phyloP scores from a whole-genome alignment of 2,888 invertebrate genomes.

The Tromatobia lineatoria region DNA sequence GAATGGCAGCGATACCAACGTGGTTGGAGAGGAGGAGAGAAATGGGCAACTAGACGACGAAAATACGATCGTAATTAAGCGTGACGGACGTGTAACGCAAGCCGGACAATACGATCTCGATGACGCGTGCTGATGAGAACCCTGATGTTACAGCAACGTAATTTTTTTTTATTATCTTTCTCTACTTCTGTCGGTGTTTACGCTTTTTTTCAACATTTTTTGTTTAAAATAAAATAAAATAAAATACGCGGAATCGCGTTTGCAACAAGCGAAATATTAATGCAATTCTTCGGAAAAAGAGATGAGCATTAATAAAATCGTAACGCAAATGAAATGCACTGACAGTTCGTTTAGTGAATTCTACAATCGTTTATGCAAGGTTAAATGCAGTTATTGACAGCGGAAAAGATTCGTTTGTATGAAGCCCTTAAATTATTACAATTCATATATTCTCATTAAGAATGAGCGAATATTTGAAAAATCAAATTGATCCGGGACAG shows the following conservation, averaged over 20 bases:
- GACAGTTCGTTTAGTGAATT: no score
- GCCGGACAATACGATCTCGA: slow-evolving; percentile 24
- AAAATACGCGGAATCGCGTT: slow-evolving; percentile 52
- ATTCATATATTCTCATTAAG: no score
- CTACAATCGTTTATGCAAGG: no score
- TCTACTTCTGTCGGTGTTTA: neutral
- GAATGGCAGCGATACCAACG: slow-evolving; percentile 38
- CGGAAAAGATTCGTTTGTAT: no score
- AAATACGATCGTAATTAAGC: slow-evolving; percentile 68
- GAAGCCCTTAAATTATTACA: no score
- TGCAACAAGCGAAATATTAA: no score
- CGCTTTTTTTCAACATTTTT: slow-evolving; percentile 46
- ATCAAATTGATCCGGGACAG: no score
- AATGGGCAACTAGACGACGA: slow-evolving; percentile 58
- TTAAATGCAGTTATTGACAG: no score
- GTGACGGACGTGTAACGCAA: slow-evolving; percentile 70
- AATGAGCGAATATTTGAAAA: no score
- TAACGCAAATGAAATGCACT: no score
- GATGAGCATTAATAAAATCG: no score
- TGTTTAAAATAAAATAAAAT: slow-evolving; percentile 33
- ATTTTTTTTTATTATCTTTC: slow-evolving; percentile 23
- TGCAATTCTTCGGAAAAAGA: no score
- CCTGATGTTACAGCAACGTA: neutral
- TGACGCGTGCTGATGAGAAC: slow-evolving; percentile 26
- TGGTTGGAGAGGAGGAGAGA: slow-evolving; percentile 17